Percentiles rank a stretch among this genome's conserved stretches.
These are phyloP conservation scores for Nesogale talazaci DNA, from an alignment of 2,113 vertebrate genomes.

Conservation along the genomic window DNA sequence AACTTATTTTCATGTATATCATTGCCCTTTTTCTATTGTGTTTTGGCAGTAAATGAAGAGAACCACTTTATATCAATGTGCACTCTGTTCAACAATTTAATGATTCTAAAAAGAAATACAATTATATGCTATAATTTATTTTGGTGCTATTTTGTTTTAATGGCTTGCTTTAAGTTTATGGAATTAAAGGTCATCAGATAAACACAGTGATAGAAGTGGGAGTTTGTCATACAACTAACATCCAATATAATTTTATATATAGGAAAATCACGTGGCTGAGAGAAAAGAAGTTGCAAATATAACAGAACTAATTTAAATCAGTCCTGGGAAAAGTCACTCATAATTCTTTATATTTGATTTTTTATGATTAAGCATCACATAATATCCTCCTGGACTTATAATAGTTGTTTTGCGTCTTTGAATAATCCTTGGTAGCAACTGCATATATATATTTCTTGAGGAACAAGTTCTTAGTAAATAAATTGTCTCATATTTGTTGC, in stretches of 20 bases:
- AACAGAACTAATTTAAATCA: background rate
- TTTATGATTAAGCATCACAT: background rate
- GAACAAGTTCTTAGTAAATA: conserved; percentile 24
- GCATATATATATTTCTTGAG: background rate
- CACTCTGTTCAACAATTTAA: conserved; percentile 47
- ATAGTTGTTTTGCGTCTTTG: conserved; percentile 10
- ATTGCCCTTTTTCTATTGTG: background rate
- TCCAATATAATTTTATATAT: conserved; percentile 8
- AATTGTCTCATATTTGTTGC: conserved; percentile 31
- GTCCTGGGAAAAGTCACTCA: background rate
- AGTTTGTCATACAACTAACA: background rate
- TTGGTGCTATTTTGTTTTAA: background rate
- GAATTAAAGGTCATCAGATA: background rate
- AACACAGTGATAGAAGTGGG: background rate
- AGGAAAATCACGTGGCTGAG: background rate
- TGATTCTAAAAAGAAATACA: conserved; percentile 12
- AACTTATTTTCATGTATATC: background rate
- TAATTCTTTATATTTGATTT: background rate
- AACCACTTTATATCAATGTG: background rate
- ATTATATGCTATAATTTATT: background rate
- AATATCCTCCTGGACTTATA: background rate
- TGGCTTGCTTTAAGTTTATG: background rate
- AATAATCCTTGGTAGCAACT: conserved; percentile 21
- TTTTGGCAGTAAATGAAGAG: background rate
- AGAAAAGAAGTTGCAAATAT: background rate